A percentile compares a stretch with the other conserved stretches of the same genome.
Evolutionary conservation across 2,797 vertebrate genomes (phyloP).

Genomic region (Gobionotothen gibberifrons): DNA sequence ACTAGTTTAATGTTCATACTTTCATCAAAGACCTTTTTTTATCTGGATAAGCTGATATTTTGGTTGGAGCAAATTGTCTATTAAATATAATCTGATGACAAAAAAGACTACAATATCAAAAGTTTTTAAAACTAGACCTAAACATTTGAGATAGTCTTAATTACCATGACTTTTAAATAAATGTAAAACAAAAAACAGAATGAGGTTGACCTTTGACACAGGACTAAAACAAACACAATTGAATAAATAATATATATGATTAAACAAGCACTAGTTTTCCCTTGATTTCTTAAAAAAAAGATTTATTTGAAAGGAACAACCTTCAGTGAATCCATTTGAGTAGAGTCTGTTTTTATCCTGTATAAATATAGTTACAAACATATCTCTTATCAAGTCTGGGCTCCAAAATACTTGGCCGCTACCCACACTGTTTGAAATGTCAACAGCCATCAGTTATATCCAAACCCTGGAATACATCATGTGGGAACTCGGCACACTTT

Average conservation of each 20-base stretch:
- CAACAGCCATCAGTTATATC: constrained; percentile 40
- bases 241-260: too few relatives aligned
- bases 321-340: constrained; percentile 6
- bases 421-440: constrained; percentile 40
- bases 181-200: too few relatives aligned
- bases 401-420: constrained; percentile 14
- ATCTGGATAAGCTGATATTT: background rate
- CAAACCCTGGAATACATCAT: constrained; percentile 17
- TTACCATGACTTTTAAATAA: too few relatives aligned
- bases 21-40: background rate
- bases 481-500: constrained; percentile 34
- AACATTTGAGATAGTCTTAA: too few relatives aligned
- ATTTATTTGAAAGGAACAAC: background rate
- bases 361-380: constrained; percentile 37
- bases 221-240: too few relatives aligned
- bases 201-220: too few relatives aligned
- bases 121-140: too few relatives aligned
- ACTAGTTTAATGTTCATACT: background rate
- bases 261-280: background rate
- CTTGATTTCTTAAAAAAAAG: background rate
- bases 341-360: constrained; percentile 24
- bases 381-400: constrained; percentile 30
- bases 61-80: background rate
- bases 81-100: background rate
- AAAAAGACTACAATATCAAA: too few relatives aligned